Evolutionary conservation across 2,113 vertebrate genomes (phyloP).

Genomic region (Rhabdomys dilectus): DNA sequence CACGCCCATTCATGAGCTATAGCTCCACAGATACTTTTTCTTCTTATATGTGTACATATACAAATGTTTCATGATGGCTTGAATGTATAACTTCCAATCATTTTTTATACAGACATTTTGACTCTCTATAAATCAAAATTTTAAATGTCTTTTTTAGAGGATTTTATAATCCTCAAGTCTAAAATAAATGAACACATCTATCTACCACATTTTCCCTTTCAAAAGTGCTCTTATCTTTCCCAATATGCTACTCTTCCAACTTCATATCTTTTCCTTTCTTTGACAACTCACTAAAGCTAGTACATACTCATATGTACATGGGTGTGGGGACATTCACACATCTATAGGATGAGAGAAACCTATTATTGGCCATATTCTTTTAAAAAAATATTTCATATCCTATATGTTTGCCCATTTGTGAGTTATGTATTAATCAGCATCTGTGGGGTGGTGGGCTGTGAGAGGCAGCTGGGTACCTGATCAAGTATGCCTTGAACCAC

Average conservation of each 20-base stretch:
- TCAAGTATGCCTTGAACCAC: too few relatives aligned
- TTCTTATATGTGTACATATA: too few relatives aligned
- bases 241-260: too few relatives aligned
- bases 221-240: not conserved
- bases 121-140: not conserved
- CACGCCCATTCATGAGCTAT: too few relatives aligned
- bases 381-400: not conserved
- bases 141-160: not conserved
- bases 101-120: not conserved
- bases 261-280: not conserved
- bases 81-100: too few relatives aligned
- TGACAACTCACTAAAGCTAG: not conserved
- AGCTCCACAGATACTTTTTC: not conserved
- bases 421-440: not conserved
- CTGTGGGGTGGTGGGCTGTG: too few relatives aligned
- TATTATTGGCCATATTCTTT: not conserved
- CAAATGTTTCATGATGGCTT: too few relatives aligned
- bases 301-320: not conserved
- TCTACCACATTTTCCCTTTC: not conserved
- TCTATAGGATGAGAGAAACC: not conserved
- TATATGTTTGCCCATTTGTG: not conserved
- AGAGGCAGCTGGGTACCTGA: too few relatives aligned
- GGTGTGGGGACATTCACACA: not conserved
- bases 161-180: not conserved
- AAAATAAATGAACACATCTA: not conserved